Conservation (phyloP, 2,888 invertebrate species). For the Patella caerulea region DNA sequence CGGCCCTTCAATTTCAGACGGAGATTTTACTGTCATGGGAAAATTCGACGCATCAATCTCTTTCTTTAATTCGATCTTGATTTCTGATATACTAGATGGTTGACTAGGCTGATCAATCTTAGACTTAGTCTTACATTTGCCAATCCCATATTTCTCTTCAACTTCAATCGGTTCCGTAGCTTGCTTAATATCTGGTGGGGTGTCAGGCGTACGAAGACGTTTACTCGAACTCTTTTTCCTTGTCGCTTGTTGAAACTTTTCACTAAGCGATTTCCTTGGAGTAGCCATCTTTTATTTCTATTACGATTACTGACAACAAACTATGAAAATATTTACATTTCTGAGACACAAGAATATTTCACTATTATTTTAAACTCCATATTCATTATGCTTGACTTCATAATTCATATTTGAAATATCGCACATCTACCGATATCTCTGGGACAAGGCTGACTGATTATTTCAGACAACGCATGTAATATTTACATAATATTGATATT, state of each 20-base stretch:
- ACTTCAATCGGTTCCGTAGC: slow-evolving; percentile 30
- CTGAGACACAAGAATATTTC: not conserved
- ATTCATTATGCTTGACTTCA: too few species aligned
- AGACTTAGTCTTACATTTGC: slow-evolving; percentile 24
- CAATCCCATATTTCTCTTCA: slow-evolving; percentile 13
- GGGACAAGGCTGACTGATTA: too few species aligned
- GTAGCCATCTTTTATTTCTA: slow-evolving; percentile 28
- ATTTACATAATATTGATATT: too few species aligned
- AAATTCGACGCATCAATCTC: slow-evolving; percentile 8
- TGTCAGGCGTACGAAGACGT: slow-evolving; percentile 35
- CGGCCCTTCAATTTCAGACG: not conserved
- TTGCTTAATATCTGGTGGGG: slow-evolving; percentile 33
- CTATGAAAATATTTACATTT: not conserved
- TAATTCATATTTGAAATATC: too few species aligned
- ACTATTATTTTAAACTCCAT: not conserved
- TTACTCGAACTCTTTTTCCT: slow-evolving; percentile 43
- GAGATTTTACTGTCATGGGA: not conserved
- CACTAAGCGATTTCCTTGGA: slow-evolving; percentile 49
- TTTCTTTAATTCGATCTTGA: slow-evolving; percentile 12
- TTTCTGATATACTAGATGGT: slow-evolving; percentile 23
- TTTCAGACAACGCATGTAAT: too few species aligned
- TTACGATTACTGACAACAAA: not conserved
- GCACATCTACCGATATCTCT: too few species aligned
- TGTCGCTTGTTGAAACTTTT: slow-evolving; percentile 49
- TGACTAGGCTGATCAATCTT: slow-evolving; percentile 37